Percentiles rank a stretch among this genome's conserved stretches.
Conservation (phyloP, 1,140 invertebrate species). For the Leptonema lineaticorne region DNA sequence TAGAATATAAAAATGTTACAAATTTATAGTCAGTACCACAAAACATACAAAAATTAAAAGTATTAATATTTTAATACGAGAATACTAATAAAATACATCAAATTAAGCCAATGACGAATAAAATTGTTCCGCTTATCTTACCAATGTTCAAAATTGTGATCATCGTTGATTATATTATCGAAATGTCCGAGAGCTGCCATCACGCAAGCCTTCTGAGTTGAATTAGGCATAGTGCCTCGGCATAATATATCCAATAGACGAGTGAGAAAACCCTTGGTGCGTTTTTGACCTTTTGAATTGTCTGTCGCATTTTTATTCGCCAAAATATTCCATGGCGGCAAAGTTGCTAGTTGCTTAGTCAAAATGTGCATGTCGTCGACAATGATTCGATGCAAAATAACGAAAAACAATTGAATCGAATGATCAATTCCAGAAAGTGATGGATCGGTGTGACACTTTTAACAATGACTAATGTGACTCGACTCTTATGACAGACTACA, state of each 20-base stretch:
- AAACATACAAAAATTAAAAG: too few species aligned
- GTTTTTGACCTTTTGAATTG: neutral
- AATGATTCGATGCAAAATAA: neutral
- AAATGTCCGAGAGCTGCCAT: slow-evolving; percentile 45
- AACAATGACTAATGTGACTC: neutral
- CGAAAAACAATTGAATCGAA: too few species aligned
- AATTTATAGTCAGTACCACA: too few species aligned
- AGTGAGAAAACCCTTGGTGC: neutral
- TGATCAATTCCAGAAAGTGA: neutral
- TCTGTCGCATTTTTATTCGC: neutral
- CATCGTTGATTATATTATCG: slow-evolving; percentile 46
- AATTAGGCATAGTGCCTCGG: slow-evolving; percentile 45
- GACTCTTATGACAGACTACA: neutral
- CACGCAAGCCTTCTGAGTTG: slow-evolving; percentile 45
- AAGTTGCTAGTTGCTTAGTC: slow-evolving; percentile 25
- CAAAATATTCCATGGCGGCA: neutral
- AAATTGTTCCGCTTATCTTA: too few species aligned
- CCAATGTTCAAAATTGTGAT: slow-evolving; percentile 35
- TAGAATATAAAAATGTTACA: too few species aligned
- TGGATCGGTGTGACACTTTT: neutral
- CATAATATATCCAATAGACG: slow-evolving; percentile 37
- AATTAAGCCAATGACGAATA: too few species aligned
- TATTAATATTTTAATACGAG: too few species aligned
- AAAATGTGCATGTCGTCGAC: slow-evolving; percentile 30
- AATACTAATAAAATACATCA: too few species aligned